Conservation (phyloP, 2,113 vertebrate genomes). For the Muntiacus reevesi region DNA sequence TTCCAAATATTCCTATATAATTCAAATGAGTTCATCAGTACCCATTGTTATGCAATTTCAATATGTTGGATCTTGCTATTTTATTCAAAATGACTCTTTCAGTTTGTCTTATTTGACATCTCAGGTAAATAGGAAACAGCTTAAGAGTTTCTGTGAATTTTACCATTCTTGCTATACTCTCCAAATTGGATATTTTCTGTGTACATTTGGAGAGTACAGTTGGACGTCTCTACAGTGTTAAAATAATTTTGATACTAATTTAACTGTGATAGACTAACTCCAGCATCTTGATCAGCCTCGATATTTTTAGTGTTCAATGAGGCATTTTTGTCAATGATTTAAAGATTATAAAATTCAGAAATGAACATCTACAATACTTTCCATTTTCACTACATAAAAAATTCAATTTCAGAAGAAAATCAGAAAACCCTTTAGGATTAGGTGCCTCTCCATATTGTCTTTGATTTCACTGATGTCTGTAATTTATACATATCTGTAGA, state of each 20-base stretch:
- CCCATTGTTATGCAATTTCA: not conserved
- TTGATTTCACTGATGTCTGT: not conserved
- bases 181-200: slow-evolving; percentile 8
- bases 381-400: not conserved
- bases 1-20: not conserved
- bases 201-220: slow-evolving; percentile 9
- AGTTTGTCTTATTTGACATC: not conserved
- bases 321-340: not conserved
- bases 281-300: not conserved
- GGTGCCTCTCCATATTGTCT: not conserved
- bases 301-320: not conserved
- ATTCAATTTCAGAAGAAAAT: not conserved
- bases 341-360: not conserved
- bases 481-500: not conserved
- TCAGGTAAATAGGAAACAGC: not conserved
- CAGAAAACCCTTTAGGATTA: not conserved
- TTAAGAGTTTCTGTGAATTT: not conserved
- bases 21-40: not conserved
- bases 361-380: not conserved
- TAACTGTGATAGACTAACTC: slow-evolving; percentile 6
- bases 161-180: not conserved
- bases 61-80: not conserved
- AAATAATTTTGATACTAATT: slow-evolving; percentile 26
- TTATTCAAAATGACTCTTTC: not conserved
- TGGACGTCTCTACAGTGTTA: not conserved